Conservation (phyloP, 2,797 vertebrate species). For the Scarus forsteni region DNA sequence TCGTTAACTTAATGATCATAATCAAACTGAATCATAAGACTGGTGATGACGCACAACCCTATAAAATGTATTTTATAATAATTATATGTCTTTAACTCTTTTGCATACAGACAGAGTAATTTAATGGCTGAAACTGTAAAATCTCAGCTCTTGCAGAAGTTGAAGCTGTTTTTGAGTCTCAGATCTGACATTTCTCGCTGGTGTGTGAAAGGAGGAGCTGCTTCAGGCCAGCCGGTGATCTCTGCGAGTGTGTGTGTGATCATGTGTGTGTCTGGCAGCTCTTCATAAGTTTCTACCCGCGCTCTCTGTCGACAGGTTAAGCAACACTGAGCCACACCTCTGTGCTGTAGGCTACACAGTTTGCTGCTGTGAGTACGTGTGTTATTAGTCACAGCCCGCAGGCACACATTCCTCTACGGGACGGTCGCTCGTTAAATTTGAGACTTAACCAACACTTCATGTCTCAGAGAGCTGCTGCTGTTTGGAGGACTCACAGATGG, state of each 20-base stretch:
- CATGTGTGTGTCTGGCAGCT: constrained; percentile 6
- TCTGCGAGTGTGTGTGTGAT: neutral
- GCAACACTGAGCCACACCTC: constrained; percentile 55
- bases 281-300: constrained; percentile 11
- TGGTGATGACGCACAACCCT: too few species aligned
- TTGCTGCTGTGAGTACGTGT: constrained; percentile 44
- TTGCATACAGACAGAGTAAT: too few species aligned
- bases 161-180: too few species aligned
- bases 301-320: constrained; percentile 65
- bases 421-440: constrained; percentile 31
- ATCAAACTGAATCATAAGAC: too few species aligned
- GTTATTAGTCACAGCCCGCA: constrained; percentile 54
- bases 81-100: too few species aligned
- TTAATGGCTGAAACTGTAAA: too few species aligned
- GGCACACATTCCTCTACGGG: constrained; percentile 57
- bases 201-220: constrained; percentile 5
- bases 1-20: too few species aligned
- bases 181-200: constrained; percentile 10
- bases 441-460: constrained; percentile 3
- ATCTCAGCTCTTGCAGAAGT: too few species aligned
- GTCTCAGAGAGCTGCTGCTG: constrained; percentile 6
- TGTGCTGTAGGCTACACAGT: constrained; percentile 53
- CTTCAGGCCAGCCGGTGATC: constrained; percentile 3
- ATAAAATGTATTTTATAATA: too few species aligned
- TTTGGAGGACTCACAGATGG: neutral